phyloP scores from a whole-genome alignment of 1,140 invertebrate genomes.

The Physella acuta region DNA sequence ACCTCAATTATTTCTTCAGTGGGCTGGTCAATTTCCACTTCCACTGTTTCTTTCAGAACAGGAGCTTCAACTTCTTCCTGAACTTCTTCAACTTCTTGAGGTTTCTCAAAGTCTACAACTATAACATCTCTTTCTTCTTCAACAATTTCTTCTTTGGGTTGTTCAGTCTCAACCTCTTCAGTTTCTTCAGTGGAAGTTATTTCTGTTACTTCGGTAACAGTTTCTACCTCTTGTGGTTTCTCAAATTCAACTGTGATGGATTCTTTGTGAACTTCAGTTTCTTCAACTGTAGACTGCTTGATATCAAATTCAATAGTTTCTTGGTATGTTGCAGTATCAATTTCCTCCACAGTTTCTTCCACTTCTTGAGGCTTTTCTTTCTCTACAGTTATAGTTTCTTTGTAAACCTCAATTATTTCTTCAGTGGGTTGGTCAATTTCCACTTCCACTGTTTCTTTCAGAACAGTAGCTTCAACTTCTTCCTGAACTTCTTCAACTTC shows the following conservation, averaged over 20 bases:
- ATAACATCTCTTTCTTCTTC: conserved; percentile 1
- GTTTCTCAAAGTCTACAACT: neutral
- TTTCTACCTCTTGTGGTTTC: conserved; percentile 7
- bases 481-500: conserved; percentile 15
- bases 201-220: conserved; percentile 1
- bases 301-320: conserved; percentile 1
- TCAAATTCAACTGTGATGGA: neutral
- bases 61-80: neutral
- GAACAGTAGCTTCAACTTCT: conserved; percentile 11
- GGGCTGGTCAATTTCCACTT: neutral
- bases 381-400: conserved; percentile 1
- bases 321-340: conserved; percentile 1
- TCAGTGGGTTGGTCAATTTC: conserved; percentile 21
- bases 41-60: neutral
- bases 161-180: neutral
- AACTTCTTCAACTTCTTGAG: neutral
- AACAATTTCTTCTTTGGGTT: conserved; percentile 7
- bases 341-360: neutral
- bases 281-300: neutral
- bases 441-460: conserved; percentile 1
- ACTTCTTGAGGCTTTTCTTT: conserved; percentile 5
- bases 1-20: conserved; percentile 2
- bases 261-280: neutral
- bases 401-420: conserved; percentile 14
- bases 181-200: neutral